Evolutionary conservation across 2,113 vertebrate species (phyloP).

Genomic region (Seriola aureovittata): DNA sequence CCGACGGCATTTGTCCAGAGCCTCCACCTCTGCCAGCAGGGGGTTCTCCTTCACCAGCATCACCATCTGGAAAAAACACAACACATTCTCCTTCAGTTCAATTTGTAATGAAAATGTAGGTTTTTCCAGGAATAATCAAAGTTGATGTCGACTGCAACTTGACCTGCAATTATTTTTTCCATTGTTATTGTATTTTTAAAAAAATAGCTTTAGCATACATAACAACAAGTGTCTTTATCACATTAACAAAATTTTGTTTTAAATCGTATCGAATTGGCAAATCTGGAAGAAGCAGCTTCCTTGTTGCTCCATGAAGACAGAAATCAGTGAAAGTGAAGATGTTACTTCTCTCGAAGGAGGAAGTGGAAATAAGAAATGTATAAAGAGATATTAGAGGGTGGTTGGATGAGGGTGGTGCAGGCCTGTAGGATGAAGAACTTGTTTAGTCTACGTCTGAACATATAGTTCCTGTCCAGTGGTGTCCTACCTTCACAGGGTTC

Average conservation of each 20-base stretch:
- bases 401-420: no score
- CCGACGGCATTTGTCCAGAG: slow-evolving; percentile 91
- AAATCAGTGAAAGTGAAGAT: no score
- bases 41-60: slow-evolving; percentile 95
- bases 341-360: neutral
- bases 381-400: neutral
- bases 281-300: no score
- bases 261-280: no score
- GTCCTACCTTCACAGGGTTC: slow-evolving; percentile 94
- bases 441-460: neutral
- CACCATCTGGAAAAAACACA: slow-evolving; percentile 86
- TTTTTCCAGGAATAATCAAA: neutral
- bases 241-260: no score
- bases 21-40: slow-evolving; percentile 88
- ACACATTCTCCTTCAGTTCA: neutral
- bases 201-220: neutral
- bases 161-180: neutral
- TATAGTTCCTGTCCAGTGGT: rapidly evolving
- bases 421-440: neutral
- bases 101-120: neutral
- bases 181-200: neutral
- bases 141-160: neutral
- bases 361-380: neutral
- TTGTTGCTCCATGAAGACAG: no score
- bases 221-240: no score